Percentiles rank a stretch among this genome's conserved stretches.
phyloP scores from a whole-genome alignment of 1,140 invertebrate species.

The Dendroctonus valens region DNA sequence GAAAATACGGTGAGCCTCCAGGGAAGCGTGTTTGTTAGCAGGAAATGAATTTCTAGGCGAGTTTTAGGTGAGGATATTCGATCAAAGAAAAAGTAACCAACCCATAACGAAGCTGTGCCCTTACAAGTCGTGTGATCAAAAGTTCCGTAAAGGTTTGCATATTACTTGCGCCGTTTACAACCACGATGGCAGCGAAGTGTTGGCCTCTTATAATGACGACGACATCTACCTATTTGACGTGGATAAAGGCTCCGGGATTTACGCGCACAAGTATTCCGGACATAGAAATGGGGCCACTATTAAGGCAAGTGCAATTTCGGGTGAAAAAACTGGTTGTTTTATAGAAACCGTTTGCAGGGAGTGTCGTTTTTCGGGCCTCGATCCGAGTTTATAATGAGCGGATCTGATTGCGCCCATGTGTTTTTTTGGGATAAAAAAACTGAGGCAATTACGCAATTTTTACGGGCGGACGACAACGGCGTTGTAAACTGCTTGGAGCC shows the following conservation, averaged over 20 bases:
- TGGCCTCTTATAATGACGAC: conserved; percentile 92
- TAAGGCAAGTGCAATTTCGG: conserved; percentile 55
- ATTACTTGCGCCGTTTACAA: conserved; percentile 90
- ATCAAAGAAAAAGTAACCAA: conserved; percentile 51
- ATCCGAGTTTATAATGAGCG: conserved; percentile 88
- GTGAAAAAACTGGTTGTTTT: not conserved
- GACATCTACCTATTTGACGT: conserved; percentile 89
- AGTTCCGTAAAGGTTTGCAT: conserved; percentile 52
- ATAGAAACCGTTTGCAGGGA: conserved; percentile 51
- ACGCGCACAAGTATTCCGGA: conserved; percentile 74
- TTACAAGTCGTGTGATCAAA: conserved; percentile 34
- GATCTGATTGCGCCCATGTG: conserved; percentile 93
- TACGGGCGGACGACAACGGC: conserved; percentile 80
- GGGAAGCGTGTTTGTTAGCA: too few relatives aligned
- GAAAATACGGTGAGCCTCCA: conserved; percentile 43
- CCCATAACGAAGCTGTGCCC: conserved; percentile 38
- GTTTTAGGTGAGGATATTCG: conserved; percentile 25
- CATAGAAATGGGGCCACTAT: conserved; percentile 80
- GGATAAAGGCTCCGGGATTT: conserved; percentile 51
- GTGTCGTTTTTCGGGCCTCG: conserved; percentile 91
- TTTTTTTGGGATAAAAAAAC: conserved; percentile 92
- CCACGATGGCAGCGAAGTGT: conserved; percentile 84
- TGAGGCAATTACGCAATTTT: conserved; percentile 84
- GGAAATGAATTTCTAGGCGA: not conserved
- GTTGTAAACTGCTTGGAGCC: conserved; percentile 91